Conservation (phyloP, 2,888 invertebrate species). For the Apodemia zela region DNA sequence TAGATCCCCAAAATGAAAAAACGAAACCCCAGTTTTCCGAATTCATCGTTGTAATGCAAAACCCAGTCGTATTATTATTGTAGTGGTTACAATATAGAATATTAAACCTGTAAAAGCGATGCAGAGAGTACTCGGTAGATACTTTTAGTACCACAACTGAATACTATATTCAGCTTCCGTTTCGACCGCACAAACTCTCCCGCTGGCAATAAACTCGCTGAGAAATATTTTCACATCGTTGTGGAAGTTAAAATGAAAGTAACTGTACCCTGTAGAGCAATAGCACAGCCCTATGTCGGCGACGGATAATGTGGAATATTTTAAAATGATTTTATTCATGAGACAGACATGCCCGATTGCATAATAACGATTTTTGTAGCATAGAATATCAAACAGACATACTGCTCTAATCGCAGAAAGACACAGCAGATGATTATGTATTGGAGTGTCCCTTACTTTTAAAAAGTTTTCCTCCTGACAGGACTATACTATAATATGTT, state of each 20-base stretch:
- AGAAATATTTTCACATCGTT: conserved; percentile 79
- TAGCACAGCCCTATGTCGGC: conserved; percentile 52
- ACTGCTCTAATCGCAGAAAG: background rate
- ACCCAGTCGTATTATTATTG: background rate
- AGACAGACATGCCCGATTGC: conserved; percentile 51
- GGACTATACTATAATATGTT: too few relatives aligned
- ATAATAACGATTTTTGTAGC: conserved; percentile 48
- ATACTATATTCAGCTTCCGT: conserved; percentile 43
- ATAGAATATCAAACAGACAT: background rate
- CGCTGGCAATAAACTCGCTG: conserved; percentile 68
- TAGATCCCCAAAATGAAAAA: background rate
- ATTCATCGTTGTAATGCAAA: background rate
- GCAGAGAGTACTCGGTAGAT: conserved; percentile 10
- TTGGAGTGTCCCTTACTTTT: too few relatives aligned
- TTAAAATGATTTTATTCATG: conserved; percentile 72
- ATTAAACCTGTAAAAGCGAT: conserved; percentile 9
- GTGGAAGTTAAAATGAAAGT: conserved; percentile 77
- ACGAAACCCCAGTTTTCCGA: background rate
- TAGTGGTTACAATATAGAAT: conserved; percentile 11
- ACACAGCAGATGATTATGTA: too few relatives aligned
- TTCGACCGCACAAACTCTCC: conserved; percentile 58
- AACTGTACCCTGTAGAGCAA: conserved; percentile 71
- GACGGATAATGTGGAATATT: conserved; percentile 66
- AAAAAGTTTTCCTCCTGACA: too few relatives aligned
- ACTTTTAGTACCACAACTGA: conserved; percentile 41